Base-by-base conservation (phyloP, 2,113 vertebrate genomes). In the Probosciger aterrimus region DNA sequence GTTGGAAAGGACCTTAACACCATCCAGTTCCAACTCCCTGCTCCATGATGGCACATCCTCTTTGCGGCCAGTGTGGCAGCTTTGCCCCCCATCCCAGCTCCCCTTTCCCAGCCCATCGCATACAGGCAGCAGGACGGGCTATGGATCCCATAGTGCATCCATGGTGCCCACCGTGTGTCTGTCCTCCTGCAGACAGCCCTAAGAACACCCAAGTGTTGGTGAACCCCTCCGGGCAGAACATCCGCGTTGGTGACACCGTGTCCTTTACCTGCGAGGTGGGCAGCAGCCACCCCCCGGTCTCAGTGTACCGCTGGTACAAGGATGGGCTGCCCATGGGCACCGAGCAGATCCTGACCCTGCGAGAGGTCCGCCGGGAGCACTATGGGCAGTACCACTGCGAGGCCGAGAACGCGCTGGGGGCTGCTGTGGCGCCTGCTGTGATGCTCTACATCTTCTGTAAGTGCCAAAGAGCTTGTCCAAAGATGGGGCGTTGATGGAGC, bases 391-490 rank as follows among this genome's bases (percentile, higher is more conserved):
- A 98, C 71, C 92, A 6, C 60, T 98, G 98, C 2, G 57, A 95
- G 73, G 97, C 79, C 5, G 25, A 9, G 18, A 98, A 98, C 2
- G 2, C 23, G 0, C 2, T 98, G 1, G 98, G 98, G 18, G 39
- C 62, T 0, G 59, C 18, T 0, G 14, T 1, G 6, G 97, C 98
- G 0, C 84, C 91, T 0, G 39, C 86, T 0, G 6, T 96, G 23
- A 93, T 39, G 5, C 93, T 98, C 33, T 88, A 65, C 2, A 4
- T 98, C 46, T 98, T 98, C 93, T 97, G 98, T 98, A 25, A 98
- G 98, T 98, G 60, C 28, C 31, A 2, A 8, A 4, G 16, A 18
- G 47, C 9, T 28, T 16, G 0, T 11, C 18, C 0, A 0, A 15
- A 33, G 53, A 13, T 5, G 60, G 28, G n/a, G 10, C 2, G 0